phyloP scores from a whole-genome alignment of 2,797 vertebrate genomes.

The Intellagama lesueurii region DNA sequence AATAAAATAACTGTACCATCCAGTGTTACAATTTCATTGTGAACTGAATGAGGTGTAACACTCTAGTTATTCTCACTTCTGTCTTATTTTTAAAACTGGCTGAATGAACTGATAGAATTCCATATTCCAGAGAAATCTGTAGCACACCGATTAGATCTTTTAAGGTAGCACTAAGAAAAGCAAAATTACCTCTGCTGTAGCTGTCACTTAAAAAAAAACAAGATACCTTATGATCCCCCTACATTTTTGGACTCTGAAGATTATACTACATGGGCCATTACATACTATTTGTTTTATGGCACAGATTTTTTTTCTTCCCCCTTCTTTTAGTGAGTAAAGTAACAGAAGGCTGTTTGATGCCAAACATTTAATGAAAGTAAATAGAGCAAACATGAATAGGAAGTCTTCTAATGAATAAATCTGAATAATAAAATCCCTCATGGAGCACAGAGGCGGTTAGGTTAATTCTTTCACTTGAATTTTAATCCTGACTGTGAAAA shows the following conservation, averaged over 20 bases:
- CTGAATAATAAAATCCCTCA: conserved; percentile 75
- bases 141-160: neutral
- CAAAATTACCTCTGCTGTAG: neutral
- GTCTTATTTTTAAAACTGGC: neutral
- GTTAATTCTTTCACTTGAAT: conserved; percentile 78
- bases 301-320: conserved; percentile 22
- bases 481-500: conserved; percentile 66
- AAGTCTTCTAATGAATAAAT: conserved; percentile 78
- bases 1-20: too few relatives aligned
- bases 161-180: conserved; percentile 21
- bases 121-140: conserved; percentile 28
- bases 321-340: conserved; percentile 48
- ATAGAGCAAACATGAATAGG: conserved; percentile 70
- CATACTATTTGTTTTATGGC: conserved; percentile 59
- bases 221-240: neutral
- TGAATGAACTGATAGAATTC: conserved; percentile 41
- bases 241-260: conserved; percentile 10
- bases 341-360: conserved; percentile 59
- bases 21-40: conserved; percentile 10
- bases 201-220: too few relatives aligned
- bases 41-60: conserved; percentile 14
- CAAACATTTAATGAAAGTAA: conserved; percentile 76
- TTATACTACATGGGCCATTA: conserved; percentile 33
- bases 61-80: conserved; percentile 1
- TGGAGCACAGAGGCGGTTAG: conserved; percentile 65